A percentile compares a stretch with the other conserved stretches of the same genome.
Evolutionary conservation across 2,888 invertebrate species (phyloP).

Genomic region (Tetragonula carbonaria): DNA sequence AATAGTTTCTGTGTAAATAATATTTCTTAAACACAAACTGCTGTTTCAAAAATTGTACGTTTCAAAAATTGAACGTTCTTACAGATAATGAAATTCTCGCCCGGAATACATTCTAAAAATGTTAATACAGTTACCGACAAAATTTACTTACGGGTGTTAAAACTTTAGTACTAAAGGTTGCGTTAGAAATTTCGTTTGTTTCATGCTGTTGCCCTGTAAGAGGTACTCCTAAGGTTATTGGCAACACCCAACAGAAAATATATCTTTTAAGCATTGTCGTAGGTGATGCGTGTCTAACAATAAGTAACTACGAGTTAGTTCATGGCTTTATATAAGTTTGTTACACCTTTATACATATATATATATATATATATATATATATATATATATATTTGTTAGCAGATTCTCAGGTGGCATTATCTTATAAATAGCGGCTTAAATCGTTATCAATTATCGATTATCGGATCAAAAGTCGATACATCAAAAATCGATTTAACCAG

Average conservation of each 20-base stretch:
- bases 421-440: neutral
- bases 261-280: constrained; percentile 12
- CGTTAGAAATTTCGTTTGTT: neutral
- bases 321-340: constrained; percentile 9
- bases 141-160: constrained; percentile 32
- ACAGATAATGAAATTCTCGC: too few species aligned
- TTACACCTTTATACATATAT: neutral
- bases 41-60: too few species aligned
- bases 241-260: neutral
- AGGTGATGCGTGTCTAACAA: neutral
- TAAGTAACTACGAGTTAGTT: neutral
- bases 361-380: neutral
- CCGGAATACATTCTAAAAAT: too few species aligned
- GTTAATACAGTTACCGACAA: neutral
- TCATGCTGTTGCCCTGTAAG: neutral
- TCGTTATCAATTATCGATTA: neutral
- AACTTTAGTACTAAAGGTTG: fast-evolving
- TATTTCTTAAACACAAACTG: too few species aligned
- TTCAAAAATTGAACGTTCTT: too few species aligned
- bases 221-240: neutral
- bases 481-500: neutral
- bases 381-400: neutral
- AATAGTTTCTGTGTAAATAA: too few species aligned
- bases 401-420: too few species aligned
- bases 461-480: neutral